A percentile compares a stretch with the other conserved stretches of the same genome.
Evolutionary conservation across 1,140 invertebrate genomes (phyloP).

Genomic region (Dendrolimus punctatus): DNA sequence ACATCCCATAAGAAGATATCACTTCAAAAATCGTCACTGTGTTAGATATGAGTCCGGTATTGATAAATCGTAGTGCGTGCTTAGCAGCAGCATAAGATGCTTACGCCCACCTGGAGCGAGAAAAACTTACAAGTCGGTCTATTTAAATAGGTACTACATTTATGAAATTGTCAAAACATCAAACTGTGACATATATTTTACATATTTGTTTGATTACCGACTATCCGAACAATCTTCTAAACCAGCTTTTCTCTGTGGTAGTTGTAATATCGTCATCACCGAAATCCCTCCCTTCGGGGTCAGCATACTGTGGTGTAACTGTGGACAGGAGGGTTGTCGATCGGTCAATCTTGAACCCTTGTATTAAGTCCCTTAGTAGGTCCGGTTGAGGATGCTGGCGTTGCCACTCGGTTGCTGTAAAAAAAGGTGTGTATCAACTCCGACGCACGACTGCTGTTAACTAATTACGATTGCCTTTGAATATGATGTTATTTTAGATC

Average conservation of each 20-base stretch:
- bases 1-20: no score
- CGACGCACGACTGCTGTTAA: background rate
- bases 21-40: no score
- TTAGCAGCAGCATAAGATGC: no score
- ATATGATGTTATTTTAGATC: no score
- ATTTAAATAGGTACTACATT: no score
- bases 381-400: slow-evolving; percentile 25
- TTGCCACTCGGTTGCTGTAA: slow-evolving; percentile 36
- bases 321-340: slow-evolving; percentile 3
- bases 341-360: slow-evolving; percentile 36
- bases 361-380: slow-evolving; percentile 34
- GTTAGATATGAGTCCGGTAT: no score
- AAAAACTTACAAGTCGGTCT: no score
- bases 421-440: background rate
- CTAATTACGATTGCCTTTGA: no score
- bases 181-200: background rate
- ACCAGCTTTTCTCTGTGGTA: slow-evolving; percentile 17
- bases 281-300: slow-evolving; percentile 20
- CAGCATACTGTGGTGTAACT: slow-evolving; percentile 28
- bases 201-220: background rate
- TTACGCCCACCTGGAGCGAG: no score
- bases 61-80: no score
- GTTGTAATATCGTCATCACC: slow-evolving; percentile 14
- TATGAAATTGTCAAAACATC: background rate
- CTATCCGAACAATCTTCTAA: slow-evolving; percentile 12